Evolutionary conservation across 2,113 vertebrate species (phyloP), one percentile per base, ranked within the genome.

Genomic region (Equus quagga): DNA sequence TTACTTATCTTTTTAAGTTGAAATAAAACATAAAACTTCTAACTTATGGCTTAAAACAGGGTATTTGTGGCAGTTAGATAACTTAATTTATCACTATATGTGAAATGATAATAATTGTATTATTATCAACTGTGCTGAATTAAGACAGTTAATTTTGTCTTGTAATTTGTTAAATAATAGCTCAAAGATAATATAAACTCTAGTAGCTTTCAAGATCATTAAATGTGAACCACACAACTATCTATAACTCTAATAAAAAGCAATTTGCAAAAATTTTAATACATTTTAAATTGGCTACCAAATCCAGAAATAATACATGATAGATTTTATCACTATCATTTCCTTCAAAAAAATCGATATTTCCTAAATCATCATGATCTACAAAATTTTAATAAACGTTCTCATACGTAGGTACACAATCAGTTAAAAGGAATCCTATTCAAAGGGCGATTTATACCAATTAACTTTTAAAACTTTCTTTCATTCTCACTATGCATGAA

Each of bases 121-220:
- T 89, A 46, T n/a, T 70, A 49, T 84, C 79, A 64, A 89, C 13
- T 41, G 11, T 67, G 73, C 54, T 62, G 21, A 91, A 80, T 72
- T 54, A 14, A 86, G 86, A 60, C 75, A 60, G 41, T 58, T 93
- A 86, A 93, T 65, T 94, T 88, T 92, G 51, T 44, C 69, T 91
- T 96, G 0, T 65, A 90, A 92, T 54, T 79, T 58, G 67, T 94
- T 41, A 89, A 95, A 79, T 94, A 94, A 54, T 70, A 90, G 87
- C 67, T 87, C 31, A 82, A 91, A 92, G 21, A 85, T 36, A 70
- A 93, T 75, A 97, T 5, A 44, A 85, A 96, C 24, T 75, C 56
- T 54, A 83, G 51, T 26, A 76, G 70, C 24, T 92, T 86, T 90
- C 3, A 23, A 72, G 69, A 92, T 97, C 73, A 92, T 67, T 84